Conservation (phyloP, 1,140 invertebrate genomes). For the Listronotus bonariensis region DNA sequence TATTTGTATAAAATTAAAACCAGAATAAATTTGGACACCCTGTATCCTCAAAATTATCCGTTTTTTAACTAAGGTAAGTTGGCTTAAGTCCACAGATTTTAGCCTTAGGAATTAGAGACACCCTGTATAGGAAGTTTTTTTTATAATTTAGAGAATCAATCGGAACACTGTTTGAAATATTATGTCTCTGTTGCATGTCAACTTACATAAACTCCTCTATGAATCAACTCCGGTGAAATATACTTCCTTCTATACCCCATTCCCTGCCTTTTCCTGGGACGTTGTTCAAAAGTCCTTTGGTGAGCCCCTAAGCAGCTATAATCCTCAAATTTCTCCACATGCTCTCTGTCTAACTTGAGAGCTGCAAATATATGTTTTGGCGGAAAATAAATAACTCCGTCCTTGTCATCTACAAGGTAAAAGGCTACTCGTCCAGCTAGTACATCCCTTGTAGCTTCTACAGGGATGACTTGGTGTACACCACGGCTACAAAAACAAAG, state of each 20-base stretch:
- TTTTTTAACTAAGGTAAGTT: no score
- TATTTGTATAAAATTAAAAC: no score
- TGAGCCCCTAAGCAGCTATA: slow-evolving; percentile 50
- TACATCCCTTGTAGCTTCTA: slow-evolving; percentile 74
- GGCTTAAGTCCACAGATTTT: no score
- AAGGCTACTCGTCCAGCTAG: slow-evolving; percentile 75
- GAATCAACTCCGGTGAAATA: slow-evolving; percentile 43
- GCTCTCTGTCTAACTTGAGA: slow-evolving; percentile 64
- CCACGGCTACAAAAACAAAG: slow-evolving; percentile 21
- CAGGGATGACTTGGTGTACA: slow-evolving; percentile 64
- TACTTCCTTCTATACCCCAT: slow-evolving; percentile 43
- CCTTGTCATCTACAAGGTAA: slow-evolving; percentile 73
- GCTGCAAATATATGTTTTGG: slow-evolving; percentile 74
- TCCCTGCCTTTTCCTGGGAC: slow-evolving; percentile 32
- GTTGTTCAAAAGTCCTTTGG: slow-evolving; percentile 40
- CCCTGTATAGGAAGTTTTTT: no score
- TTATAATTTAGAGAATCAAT: no score
- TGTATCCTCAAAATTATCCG: no score
- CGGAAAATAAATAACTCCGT: slow-evolving; percentile 73
- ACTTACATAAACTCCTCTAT: slow-evolving; percentile 49
- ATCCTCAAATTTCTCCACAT: slow-evolving; percentile 62
- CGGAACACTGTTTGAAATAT: no score
- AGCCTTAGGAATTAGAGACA: no score
- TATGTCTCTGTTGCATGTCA: not conserved
- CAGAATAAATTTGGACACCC: no score